Conservation (phyloP, 2,113 vertebrate genomes). For the Meleagris gallopavo region DNA sequence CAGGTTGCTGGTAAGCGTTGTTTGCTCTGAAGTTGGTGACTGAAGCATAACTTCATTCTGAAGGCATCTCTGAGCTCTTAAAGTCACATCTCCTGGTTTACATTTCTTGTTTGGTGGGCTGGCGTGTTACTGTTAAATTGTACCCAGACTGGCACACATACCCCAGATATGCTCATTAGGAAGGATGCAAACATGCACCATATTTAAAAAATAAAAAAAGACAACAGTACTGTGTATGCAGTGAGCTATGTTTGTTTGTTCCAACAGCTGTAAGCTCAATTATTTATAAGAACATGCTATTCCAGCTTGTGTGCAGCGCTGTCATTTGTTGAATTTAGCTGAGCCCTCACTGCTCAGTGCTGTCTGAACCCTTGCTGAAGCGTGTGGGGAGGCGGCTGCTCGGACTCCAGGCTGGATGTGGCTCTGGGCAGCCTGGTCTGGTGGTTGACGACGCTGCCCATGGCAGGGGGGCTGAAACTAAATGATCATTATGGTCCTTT, state of each 20-base stretch:
- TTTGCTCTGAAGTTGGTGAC: slow-evolving; percentile 8
- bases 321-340: not conserved
- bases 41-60: slow-evolving; percentile 31
- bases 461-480: too few species aligned
- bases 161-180: not conserved
- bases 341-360: not conserved
- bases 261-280: not conserved
- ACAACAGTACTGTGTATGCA: not conserved
- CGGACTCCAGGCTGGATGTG: not conserved
- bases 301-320: not conserved
- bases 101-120: not conserved
- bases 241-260: not conserved
- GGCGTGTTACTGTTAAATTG: not conserved
- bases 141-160: not conserved
- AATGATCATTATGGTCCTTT: too few species aligned
- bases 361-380: not conserved
- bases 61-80: slow-evolving; percentile 40
- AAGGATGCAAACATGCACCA: not conserved
- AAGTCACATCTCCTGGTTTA: slow-evolving; percentile 11
- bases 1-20: slow-evolving; percentile 33
- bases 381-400: not conserved
- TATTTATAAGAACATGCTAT: slow-evolving; percentile 27
- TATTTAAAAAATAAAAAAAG: not conserved
- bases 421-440: too few species aligned
- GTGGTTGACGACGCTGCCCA: too few species aligned